Base-by-base conservation (phyloP, 2,797 vertebrate genomes). In the Rhinatrema bivittatum region DNA sequence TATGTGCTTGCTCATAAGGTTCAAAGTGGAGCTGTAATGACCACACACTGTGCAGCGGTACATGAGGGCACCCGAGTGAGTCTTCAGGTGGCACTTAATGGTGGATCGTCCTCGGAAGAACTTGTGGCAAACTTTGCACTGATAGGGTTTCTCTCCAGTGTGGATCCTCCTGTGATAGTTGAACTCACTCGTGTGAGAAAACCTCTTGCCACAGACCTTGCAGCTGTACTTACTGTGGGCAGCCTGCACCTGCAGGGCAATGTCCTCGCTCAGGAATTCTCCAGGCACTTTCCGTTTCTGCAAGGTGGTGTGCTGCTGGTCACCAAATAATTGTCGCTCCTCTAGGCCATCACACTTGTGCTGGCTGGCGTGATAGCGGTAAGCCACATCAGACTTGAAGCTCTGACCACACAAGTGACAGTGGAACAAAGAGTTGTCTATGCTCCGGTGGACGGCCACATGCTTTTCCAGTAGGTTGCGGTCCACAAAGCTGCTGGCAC, bases 21-120 rank as follows among this genome's bases (percentile, higher is more conserved):
- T 98, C 35, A 98, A 87, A 1, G 93, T 98, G 52, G 95, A 97
- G 76, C 94, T 97, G 75, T 89, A 98, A 18, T 95, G 90, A 28
- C 93, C 88, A 4, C 95, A 98, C 32, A 95, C 76, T 0, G 94
- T 97, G 74, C 95, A 98, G 67, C 93, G 91, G 68, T 98, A 98
- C 95, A 97, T 98, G 27, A 97, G 92, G 1, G 95, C 95, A 1
- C 95, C 95, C 0, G 93, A 87, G 56, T 98, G 95, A 0, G 94
- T 98, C 86, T 97, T 91, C 73, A 98, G 79, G 84, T 98, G 95
- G 72, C 93, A 97, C 76, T 97, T 98, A 83, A 98, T 98, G 66
- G 95, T 98, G 10, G 94, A 98, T 41, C 95, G 91, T 4, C 94
- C 94, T 0, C 95, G 82, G 82, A 98, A 98, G 81, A 94, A 98